phyloP scores from a whole-genome alignment of 2,797 vertebrate species.

The Molossus molossus region DNA sequence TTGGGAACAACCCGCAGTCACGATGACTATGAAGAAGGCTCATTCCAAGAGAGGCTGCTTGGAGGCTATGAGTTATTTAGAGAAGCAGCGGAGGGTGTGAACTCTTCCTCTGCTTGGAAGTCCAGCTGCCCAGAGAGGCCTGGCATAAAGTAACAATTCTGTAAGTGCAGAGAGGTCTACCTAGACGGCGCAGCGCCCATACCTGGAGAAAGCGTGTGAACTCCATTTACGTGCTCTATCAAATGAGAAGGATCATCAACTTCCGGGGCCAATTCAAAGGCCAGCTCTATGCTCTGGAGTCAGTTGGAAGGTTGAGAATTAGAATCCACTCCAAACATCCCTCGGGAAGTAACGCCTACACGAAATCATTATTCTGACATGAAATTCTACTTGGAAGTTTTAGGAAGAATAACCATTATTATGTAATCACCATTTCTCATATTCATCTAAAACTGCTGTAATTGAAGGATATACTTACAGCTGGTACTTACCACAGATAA shows the following conservation, averaged over 20 bases:
- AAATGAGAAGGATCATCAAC: slow-evolving; percentile 10
- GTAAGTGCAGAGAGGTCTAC: neutral
- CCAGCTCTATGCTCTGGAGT: neutral
- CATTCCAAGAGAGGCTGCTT: neutral
- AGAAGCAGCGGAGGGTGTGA: neutral
- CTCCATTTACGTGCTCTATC: neutral
- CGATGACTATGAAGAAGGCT: neutral
- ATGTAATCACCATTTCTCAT: slow-evolving; percentile 32
- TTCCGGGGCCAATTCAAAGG: neutral
- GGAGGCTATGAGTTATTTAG: neutral
- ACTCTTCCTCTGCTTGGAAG: neutral
- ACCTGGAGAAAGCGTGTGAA: neutral
- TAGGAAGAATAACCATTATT: neutral
- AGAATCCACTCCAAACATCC: neutral
- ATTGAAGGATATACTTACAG: slow-evolving; percentile 41
- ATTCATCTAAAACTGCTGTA: neutral
- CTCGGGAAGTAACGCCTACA: neutral
- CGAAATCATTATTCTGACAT: neutral
- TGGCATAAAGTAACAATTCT: neutral
- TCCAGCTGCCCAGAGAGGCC: neutral
- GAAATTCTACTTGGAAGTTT: slow-evolving; percentile 44
- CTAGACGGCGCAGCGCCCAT: neutral
- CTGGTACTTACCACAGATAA: slow-evolving; percentile 48
- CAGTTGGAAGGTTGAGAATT: neutral
- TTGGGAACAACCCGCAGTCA: neutral